phyloP scores from a whole-genome alignment of 2,888 invertebrate genomes.

The Xestia rhomboidea region DNA sequence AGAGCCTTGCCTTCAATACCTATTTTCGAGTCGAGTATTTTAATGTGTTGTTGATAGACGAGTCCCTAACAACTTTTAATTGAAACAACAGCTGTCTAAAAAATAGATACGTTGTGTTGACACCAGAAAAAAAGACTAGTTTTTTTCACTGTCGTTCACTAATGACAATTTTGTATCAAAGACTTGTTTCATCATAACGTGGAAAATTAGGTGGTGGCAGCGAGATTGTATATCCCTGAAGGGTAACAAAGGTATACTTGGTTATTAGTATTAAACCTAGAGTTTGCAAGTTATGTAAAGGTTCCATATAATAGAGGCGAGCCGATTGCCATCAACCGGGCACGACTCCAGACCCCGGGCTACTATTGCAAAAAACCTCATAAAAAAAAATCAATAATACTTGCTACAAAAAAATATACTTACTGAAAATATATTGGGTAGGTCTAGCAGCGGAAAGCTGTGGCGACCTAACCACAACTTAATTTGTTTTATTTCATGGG shows the following conservation, averaged over 20 bases:
- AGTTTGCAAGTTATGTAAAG: too few relatives aligned
- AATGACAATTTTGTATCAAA: not conserved
- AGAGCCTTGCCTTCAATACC: not conserved
- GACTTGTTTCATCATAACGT: not conserved
- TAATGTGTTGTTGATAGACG: not conserved
- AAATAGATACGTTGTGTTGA: not conserved
- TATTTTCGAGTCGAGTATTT: not conserved
- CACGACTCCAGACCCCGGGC: not conserved
- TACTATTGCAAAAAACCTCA: not conserved
- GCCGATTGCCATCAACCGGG: not conserved
- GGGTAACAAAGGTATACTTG: too few relatives aligned
- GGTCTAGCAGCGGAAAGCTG: too few relatives aligned
- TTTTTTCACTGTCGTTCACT: not conserved
- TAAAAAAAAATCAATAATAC: not conserved
- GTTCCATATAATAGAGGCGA: not conserved
- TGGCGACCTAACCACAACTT: conserved; percentile 13
- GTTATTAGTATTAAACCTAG: too few relatives aligned
- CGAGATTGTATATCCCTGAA: too few relatives aligned
- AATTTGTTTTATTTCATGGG: conserved; percentile 43
- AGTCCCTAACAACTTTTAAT: not conserved
- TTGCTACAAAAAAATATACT: not conserved
- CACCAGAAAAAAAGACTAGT: not conserved
- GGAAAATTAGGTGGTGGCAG: too few relatives aligned
- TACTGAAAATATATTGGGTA: not conserved
- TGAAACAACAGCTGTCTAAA: not conserved